Evolutionary conservation across 2,888 invertebrate genomes (phyloP), one percentile per base, ranked within the genome.

Genomic region (Pardosa pseudoannulata): DNA sequence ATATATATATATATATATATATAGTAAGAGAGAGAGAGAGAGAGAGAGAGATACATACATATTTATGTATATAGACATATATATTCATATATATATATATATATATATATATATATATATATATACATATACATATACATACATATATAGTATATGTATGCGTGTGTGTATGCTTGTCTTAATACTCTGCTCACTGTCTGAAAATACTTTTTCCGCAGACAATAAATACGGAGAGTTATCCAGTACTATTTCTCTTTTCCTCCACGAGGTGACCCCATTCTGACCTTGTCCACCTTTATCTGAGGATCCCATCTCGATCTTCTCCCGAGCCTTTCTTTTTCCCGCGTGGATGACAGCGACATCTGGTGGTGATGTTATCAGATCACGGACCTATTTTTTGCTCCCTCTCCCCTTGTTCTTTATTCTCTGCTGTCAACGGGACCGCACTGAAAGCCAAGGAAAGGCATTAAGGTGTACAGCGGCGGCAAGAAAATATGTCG

Each of bases 311-410:
- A 80, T 80, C 78, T 78, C n/a, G 50, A 9, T 76, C 75, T 41
- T 67, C 65, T 76, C 39, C 41, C 23, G n/a, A 19, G 6, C 28
- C 31, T 32, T 56, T 73, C 70, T 64, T 28, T 50, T 67, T 31
- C 68, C 56, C 72, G 27, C 50, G 56, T 16, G 74, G 74, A 73
- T 73, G 78, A 70, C 82, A 82, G 67, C 83, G 83, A 65, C 83
- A 85, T 85, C 83, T 85, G 83, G 70, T 67, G 76, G 83, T 67
- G 74, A 74, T 74, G 74, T 74, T 74, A 74, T 74, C 74, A 64
- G 74, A 62, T 28, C 74, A 56, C 28, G 74, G 70, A n/a, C 36
- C 41, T 70, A 70, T 70, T 70, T 70, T 36, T 41, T 36, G 27
- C 19, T 68, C 16, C 36, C 19, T 46, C 16, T 46, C 2, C 16